Evolutionary conservation across 2,888 invertebrate genomes (phyloP).

Genomic region (Galeopsomyia nigrocyanea): DNA sequence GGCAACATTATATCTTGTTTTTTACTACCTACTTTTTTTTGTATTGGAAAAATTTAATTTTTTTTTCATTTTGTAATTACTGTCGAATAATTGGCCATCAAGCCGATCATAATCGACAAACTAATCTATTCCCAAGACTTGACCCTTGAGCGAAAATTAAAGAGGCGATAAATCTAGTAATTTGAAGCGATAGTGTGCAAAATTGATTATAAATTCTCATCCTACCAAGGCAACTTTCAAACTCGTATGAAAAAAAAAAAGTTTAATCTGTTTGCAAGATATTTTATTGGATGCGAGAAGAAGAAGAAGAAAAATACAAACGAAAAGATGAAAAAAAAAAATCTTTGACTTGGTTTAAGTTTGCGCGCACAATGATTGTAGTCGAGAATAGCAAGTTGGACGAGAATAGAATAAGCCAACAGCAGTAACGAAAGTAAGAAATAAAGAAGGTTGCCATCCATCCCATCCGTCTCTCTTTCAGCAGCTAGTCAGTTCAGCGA

Average conservation of each 20-base stretch:
- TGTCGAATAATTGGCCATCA: too few species aligned
- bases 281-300: conserved; percentile 22
- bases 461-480: conserved; percentile 67
- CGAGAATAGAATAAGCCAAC: background rate
- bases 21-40: background rate
- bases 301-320: conserved; percentile 31
- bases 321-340: background rate
- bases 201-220: too few species aligned
- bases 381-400: too few species aligned
- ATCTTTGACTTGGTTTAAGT: background rate
- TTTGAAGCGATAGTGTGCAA: too few species aligned
- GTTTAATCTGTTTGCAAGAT: background rate
- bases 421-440: conserved; percentile 10
- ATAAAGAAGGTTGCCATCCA: background rate
- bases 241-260: background rate
- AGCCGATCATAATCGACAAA: too few species aligned
- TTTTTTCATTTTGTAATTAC: too few species aligned
- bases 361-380: background rate
- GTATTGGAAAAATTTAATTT: too few species aligned
- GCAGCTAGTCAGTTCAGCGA: conserved; percentile 81
- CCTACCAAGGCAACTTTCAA: too few species aligned
- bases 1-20: conserved; percentile 33
- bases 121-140: too few species aligned
- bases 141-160: too few species aligned
- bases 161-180: too few species aligned